Evolutionary conservation across 1,140 invertebrate species (phyloP).

Genomic region (Galleria mellonella): DNA sequence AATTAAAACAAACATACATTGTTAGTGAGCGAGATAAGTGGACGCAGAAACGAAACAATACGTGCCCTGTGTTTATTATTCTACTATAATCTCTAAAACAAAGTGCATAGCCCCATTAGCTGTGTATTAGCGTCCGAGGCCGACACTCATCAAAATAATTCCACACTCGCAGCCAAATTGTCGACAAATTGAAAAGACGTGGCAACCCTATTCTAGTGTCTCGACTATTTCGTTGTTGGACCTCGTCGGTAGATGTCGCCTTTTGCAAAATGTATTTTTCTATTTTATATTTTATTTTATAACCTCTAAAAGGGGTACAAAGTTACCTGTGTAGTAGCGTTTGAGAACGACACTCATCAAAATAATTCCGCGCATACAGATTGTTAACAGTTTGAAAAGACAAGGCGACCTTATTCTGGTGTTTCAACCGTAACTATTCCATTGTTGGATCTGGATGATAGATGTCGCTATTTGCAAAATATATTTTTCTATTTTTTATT

Average conservation of each 20-base stretch:
- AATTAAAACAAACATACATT: too few species aligned
- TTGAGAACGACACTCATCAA: conserved; percentile 15
- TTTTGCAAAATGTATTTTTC: too few species aligned
- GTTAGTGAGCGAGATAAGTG: too few species aligned
- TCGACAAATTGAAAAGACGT: conserved; percentile 30
- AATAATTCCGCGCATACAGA: conserved; percentile 25
- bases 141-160: conserved; percentile 25
- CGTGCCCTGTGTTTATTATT: not conserved
- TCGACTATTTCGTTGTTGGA: too few species aligned
- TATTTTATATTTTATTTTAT: too few species aligned
- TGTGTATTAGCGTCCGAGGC: not conserved
- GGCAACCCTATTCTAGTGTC: conserved; percentile 3
- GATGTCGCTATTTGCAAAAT: too few species aligned
- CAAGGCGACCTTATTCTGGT: conserved; percentile 5
- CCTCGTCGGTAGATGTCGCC: too few species aligned
- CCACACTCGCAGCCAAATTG: conserved; percentile 18
- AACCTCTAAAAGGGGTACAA: conserved; percentile 18
- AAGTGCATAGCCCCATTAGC: conserved; percentile 19
- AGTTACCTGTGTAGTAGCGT: conserved; percentile 6
- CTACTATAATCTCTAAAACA: conserved; percentile 13
- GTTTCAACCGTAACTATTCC: too few species aligned
- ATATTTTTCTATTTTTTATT: too few species aligned
- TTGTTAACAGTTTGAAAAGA: conserved; percentile 31
- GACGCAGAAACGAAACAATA: too few species aligned
- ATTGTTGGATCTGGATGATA: too few species aligned